Conservation (phyloP, 1,140 invertebrate species). For the Drosophila lini region DNA sequence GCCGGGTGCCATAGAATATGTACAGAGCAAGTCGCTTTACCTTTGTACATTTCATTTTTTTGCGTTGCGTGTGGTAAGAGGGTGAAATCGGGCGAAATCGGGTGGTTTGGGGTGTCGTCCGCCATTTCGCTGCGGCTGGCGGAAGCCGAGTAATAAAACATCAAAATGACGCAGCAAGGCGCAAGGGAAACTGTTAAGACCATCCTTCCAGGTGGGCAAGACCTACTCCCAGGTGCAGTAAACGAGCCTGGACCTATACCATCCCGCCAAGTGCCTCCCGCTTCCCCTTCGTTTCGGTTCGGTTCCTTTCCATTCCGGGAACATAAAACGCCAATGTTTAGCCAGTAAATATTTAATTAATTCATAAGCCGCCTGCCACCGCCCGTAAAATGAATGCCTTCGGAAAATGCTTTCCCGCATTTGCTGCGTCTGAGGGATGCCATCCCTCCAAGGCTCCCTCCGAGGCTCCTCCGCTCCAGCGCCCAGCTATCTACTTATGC, state of each 20-base stretch:
- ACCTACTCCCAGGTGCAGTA: slow-evolving; percentile 36
- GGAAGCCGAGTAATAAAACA: slow-evolving; percentile 84
- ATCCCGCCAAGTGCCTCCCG: not conserved
- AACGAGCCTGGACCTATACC: slow-evolving; percentile 27
- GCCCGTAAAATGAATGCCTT: slow-evolving; percentile 46
- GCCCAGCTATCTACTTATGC: slow-evolving; percentile 42
- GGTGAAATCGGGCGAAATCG: slow-evolving; percentile 18
- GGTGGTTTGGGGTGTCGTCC: not conserved
- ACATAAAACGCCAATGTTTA: slow-evolving; percentile 74
- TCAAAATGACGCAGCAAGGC: slow-evolving; percentile 71
- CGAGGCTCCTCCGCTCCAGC: not conserved
- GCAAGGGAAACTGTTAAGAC: slow-evolving; percentile 61
- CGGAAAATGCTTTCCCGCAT: slow-evolving; percentile 18
- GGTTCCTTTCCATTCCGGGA: slow-evolving; percentile 21
- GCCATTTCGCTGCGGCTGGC: slow-evolving; percentile 56
- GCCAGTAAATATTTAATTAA: slow-evolving; percentile 80
- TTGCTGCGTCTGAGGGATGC: slow-evolving; percentile 12
- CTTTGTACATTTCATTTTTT: slow-evolving; percentile 54
- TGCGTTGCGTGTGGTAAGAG: slow-evolving; percentile 32
- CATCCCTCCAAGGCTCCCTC: not conserved
- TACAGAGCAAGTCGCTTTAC: slow-evolving; percentile 42
- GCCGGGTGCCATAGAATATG: slow-evolving; percentile 26
- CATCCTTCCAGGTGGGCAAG: slow-evolving; percentile 27
- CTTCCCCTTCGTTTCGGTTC: slow-evolving; percentile 2
- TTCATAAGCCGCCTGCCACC: slow-evolving; percentile 63